A percentile compares a stretch with the other conserved stretches of the same genome.
These are phyloP conservation scores for Sisyra terminalis DNA, from an alignment of 2,888 invertebrate genomes.

Conservation along the genomic window DNA sequence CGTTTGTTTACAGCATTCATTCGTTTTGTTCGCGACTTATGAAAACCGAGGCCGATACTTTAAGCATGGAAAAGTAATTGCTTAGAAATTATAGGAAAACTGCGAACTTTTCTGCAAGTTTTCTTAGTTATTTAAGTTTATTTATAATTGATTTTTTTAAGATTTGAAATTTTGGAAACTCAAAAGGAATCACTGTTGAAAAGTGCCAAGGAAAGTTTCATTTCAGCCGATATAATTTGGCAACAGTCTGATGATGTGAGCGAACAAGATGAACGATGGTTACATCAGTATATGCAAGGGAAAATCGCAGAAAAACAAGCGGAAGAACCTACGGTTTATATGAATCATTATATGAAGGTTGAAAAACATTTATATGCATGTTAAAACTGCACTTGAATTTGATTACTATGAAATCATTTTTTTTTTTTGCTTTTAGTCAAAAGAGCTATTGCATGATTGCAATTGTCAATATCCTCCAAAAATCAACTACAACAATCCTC, in stretches of 20 bases:
- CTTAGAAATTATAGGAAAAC: not conserved
- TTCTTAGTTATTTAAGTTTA: not conserved
- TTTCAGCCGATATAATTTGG: constrained; percentile 44
- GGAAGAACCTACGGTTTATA: constrained; percentile 51
- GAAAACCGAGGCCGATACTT: constrained; percentile 60
- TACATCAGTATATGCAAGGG: constrained; percentile 89
- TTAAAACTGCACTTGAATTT: too few relatives aligned
- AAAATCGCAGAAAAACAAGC: constrained; percentile 83
- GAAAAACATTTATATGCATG: not conserved
- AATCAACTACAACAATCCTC: constrained; percentile 72
- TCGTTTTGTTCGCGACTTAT: constrained; percentile 77
- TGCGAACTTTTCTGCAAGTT: constrained; percentile 4
- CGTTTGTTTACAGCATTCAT: constrained; percentile 77
- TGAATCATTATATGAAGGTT: constrained; percentile 63
- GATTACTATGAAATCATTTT: not conserved
- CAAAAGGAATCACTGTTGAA: constrained; percentile 66
- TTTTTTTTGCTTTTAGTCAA: constrained; percentile 35
- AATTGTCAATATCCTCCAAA: constrained; percentile 72
- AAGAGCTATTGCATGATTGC: constrained; percentile 58
- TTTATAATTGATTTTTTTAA: constrained; percentile 13
- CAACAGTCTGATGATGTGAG: constrained; percentile 24
- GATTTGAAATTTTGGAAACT: constrained; percentile 54
- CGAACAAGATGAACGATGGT: constrained; percentile 71
- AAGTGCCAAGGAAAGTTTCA: constrained; percentile 64
- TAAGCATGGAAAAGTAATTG: constrained; percentile 47